A percentile compares a stretch with the other conserved stretches of the same genome.
These are phyloP conservation scores for Pseudanteris insignis DNA, from an alignment of 2,888 invertebrate genomes.

Conservation along the genomic window DNA sequence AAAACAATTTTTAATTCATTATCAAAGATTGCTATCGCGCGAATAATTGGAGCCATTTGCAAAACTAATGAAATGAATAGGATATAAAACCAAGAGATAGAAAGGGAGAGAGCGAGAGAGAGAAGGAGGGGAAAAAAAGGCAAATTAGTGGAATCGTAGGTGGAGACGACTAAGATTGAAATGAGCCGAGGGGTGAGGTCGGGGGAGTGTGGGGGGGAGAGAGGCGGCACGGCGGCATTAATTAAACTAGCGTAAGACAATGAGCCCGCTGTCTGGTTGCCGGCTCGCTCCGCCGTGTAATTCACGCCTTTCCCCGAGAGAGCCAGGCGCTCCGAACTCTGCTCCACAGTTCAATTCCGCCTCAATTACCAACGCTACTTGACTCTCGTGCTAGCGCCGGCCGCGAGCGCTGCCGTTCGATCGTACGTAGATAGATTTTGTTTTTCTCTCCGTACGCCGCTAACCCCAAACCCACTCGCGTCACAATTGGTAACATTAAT, in stretches of 20 bases:
- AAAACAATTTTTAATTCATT: too few relatives aligned
- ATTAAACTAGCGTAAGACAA: constrained; percentile 66
- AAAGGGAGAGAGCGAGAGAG: too few relatives aligned
- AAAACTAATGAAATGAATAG: constrained; percentile 16
- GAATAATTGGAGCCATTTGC: too few relatives aligned
- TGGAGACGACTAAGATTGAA: constrained; percentile 16
- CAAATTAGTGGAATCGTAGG: constrained; percentile 16
- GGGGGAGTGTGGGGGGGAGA: constrained; percentile 36
- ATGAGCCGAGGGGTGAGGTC: constrained; percentile 24
- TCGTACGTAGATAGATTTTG: constrained; percentile 32
- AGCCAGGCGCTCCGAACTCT: constrained; percentile 53
- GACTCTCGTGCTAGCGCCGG: constrained; percentile 30
- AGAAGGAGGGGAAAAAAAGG: too few relatives aligned
- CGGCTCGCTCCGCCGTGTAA: constrained; percentile 51
- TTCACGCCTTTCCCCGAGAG: constrained; percentile 56
- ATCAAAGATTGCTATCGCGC: too few relatives aligned
- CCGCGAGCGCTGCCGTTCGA: constrained; percentile 22
- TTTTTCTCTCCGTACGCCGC: constrained; percentile 13
- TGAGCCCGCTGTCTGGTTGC: constrained; percentile 60
- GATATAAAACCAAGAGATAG: constrained; percentile 22
- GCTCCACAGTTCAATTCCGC: constrained; percentile 55
- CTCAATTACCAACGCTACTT: constrained; percentile 51
- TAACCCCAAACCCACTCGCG: not conserved
- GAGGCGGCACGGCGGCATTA: constrained; percentile 61
- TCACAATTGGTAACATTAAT: constrained; percentile 24